Evolutionary conservation across 2,113 vertebrate species (phyloP).

Genomic region (Urocitellus parryii): DNA sequence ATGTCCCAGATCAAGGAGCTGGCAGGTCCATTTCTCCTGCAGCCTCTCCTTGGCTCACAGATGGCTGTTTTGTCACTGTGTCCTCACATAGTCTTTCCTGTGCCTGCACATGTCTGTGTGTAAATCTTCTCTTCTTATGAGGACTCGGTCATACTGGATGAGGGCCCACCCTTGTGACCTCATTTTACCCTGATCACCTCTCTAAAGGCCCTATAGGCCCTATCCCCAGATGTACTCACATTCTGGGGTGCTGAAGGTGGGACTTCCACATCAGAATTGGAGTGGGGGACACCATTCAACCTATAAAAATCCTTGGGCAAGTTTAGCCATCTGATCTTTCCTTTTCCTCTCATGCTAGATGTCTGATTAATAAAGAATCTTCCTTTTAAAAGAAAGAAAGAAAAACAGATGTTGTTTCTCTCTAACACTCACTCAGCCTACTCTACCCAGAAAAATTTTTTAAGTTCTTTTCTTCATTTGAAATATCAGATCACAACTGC

Average conservation of each 20-base stretch:
- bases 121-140: not conserved
- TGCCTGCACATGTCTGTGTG: not conserved
- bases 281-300: not conserved
- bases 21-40: not conserved
- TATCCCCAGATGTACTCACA: not conserved
- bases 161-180: not conserved
- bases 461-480: constrained; percentile 62
- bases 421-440: not conserved
- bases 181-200: not conserved
- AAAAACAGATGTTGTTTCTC: constrained; percentile 60
- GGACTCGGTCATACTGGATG: not conserved
- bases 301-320: not conserved
- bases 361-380: constrained; percentile 43
- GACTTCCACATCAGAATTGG: not conserved
- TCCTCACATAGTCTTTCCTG: not conserved
- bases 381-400: not conserved
- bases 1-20: not conserved
- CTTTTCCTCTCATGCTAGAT: constrained; percentile 20
- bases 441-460: not conserved
- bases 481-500: constrained; percentile 64
- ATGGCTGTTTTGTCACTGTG: not conserved
- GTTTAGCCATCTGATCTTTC: not conserved
- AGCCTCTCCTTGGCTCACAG: not conserved
- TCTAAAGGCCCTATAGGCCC: not conserved
- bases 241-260: not conserved